Evolutionary conservation across 30 jellyfish, hydroid and myxozoan genomes (phyloP).

Genomic region (Turritopsis dohrnii): DNA sequence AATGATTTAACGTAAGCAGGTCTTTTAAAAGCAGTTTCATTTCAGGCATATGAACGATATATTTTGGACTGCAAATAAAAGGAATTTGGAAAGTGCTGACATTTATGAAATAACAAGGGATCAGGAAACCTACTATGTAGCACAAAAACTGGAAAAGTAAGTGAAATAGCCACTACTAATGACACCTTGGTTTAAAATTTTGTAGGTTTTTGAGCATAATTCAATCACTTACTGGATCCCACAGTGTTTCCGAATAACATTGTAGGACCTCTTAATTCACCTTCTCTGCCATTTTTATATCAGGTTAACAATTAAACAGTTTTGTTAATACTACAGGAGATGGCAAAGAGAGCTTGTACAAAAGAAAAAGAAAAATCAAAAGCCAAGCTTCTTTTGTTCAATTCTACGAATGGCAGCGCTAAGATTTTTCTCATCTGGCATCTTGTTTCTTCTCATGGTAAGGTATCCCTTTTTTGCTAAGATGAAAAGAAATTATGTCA

Average conservation of each 20-base stretch:
- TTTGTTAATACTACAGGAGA: neutral
- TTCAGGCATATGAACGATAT: constrained; percentile 36
- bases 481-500: no score
- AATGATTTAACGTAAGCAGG: no score
- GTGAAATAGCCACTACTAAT: neutral
- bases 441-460: neutral
- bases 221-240: no score
- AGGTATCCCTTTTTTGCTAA: no score
- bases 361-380: constrained; percentile 11
- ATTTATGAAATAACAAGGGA: constrained; percentile 15
- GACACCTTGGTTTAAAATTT: no score
- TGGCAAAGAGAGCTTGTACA: constrained; percentile 13
- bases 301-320: neutral
- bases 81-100: constrained; percentile 26
- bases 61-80: constrained; percentile 20
- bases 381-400: constrained; percentile 18
- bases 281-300: neutral
- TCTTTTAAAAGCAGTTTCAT: neutral
- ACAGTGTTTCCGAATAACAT: no score
- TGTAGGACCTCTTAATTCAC: no score
- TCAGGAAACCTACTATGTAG: constrained; percentile 8
- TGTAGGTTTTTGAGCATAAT: no score
- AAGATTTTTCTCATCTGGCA: neutral
- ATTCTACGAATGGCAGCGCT: neutral
- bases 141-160: constrained; percentile 33